Conservation (phyloP, 2,888 invertebrate species). For the Leucoptera coffeella region DNA sequence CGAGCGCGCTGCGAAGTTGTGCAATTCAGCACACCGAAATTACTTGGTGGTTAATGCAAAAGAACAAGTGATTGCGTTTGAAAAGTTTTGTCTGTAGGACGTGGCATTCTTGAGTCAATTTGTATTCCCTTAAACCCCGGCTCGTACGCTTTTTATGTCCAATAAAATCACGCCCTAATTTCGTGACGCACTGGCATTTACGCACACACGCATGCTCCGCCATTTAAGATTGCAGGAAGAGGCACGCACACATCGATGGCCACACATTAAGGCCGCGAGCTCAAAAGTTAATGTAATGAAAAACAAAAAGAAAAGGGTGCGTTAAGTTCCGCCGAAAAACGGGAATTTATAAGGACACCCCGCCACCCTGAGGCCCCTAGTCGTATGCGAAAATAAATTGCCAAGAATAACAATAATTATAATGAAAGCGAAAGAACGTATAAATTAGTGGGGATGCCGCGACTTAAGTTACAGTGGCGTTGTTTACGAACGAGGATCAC, state of each 20-base stretch:
- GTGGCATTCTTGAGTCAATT: no score
- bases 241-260: slow-evolving; percentile 28
- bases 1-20: slow-evolving; percentile 1
- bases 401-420: slow-evolving; percentile 56
- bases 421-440: slow-evolving; percentile 55
- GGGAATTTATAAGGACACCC: slow-evolving; percentile 51
- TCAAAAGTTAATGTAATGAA: slow-evolving; percentile 55
- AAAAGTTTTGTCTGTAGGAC: no score
- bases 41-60: no score
- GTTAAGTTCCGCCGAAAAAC: slow-evolving; percentile 52
- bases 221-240: no score
- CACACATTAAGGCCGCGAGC: slow-evolving; percentile 42
- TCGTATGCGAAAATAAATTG: slow-evolving; percentile 55
- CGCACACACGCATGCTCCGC: no score
- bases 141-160: no score
- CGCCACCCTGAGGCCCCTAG: slow-evolving; percentile 26
- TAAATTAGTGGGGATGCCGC: slow-evolving; percentile 44
- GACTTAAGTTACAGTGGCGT: no score
- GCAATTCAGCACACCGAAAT: no score
- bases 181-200: no score
- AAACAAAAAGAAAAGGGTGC: slow-evolving; percentile 55
- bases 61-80: no score
- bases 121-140: no score
- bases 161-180: slow-evolving; percentile 15
- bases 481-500: no score